These are phyloP conservation scores for Dryas iulia DNA, from an alignment of 1,140 invertebrate genomes.

Conservation along the genomic window DNA sequence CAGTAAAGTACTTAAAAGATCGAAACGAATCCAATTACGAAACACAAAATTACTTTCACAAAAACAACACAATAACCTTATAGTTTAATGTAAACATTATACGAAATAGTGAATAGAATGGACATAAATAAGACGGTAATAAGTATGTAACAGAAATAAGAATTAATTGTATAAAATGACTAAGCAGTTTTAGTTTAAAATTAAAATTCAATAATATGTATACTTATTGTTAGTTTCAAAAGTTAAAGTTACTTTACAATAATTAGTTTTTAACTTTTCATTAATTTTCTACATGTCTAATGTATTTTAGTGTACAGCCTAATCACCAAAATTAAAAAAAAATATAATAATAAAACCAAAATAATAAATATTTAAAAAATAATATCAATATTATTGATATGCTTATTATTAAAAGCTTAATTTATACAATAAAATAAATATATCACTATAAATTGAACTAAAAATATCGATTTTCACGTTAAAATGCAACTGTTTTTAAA, in stretches of 20 bases:
- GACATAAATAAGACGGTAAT: neutral
- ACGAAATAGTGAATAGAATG: neutral
- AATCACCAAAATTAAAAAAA: neutral
- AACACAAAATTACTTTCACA: neutral
- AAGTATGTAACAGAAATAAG: neutral
- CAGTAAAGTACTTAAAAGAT: neutral
- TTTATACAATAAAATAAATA: too few species aligned
- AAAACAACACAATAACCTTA: neutral
- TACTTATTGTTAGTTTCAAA: neutral
- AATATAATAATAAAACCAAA: neutral
- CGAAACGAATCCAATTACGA: constrained; percentile 1
- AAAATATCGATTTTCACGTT: neutral
- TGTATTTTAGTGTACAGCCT: neutral
- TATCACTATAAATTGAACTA: neutral
- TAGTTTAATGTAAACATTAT: neutral
- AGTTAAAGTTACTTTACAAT: neutral
- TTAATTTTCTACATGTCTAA: too few species aligned
- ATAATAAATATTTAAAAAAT: too few species aligned
- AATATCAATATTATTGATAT: too few species aligned
- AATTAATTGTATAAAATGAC: neutral
- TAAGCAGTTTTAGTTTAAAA: neutral
- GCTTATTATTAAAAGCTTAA: too few species aligned
- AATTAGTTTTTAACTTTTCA: too few species aligned
- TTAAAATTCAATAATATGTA: neutral
- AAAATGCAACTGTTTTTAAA: neutral